phyloP scores from a whole-genome alignment of 1,140 invertebrate genomes.

The Dreissena polymorpha region DNA sequence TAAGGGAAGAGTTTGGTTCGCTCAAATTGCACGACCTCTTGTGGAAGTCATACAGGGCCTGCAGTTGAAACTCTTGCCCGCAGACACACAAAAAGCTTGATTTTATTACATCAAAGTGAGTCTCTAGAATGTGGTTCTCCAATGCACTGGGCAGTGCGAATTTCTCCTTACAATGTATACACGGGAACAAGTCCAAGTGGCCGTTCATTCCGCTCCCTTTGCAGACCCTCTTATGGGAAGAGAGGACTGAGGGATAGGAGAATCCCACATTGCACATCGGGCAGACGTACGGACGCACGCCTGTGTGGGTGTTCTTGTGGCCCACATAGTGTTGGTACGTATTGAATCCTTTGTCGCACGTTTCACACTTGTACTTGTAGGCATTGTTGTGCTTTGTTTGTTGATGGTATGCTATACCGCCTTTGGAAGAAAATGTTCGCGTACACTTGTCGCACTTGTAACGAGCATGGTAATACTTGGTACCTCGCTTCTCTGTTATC shows the following conservation, averaged over 20 bases:
- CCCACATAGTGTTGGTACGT: conserved; percentile 41
- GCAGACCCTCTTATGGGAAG: conserved; percentile 40
- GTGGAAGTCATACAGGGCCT: conserved; percentile 25
- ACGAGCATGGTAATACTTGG: conserved; percentile 1
- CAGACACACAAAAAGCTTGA: conserved; percentile 35
- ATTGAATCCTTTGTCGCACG: conserved; percentile 47
- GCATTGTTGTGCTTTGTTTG: conserved; percentile 51
- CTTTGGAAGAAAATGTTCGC: conserved; percentile 44
- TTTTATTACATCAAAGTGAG: not conserved
- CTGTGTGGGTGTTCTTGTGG: conserved; percentile 48
- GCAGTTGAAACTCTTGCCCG: conserved; percentile 19
- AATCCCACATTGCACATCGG: conserved; percentile 35
- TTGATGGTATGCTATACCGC: conserved; percentile 39
- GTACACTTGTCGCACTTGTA: conserved; percentile 49
- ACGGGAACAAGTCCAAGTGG: conserved; percentile 13
- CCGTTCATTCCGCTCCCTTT: conserved; percentile 25
- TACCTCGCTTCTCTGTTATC: not conserved
- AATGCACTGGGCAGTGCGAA: conserved; percentile 8
- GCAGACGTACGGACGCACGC: conserved; percentile 45
- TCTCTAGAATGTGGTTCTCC: conserved; percentile 23
- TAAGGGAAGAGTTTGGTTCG: conserved; percentile 19
- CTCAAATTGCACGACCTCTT: conserved; percentile 15
- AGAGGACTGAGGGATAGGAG: conserved; percentile 39
- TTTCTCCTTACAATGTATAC: conserved; percentile 46
- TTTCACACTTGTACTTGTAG: conserved; percentile 46